Base-by-base conservation (phyloP, 2,113 vertebrate genomes). In the Chauna torquata region DNA sequence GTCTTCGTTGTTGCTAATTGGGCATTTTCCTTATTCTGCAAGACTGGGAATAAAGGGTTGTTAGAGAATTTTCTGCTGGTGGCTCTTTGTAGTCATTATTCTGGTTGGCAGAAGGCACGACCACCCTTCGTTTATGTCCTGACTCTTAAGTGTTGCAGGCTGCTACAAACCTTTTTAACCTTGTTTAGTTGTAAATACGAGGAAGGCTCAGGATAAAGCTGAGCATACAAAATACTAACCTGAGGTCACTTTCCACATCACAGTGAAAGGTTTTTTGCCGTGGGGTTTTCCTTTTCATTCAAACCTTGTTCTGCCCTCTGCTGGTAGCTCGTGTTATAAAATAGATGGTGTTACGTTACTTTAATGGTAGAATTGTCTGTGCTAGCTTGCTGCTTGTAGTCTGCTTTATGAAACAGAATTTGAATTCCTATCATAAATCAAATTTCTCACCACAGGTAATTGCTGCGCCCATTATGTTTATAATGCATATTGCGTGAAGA, bases 341-440 rank as follows among this genome's bases (percentile, higher is more conserved):
- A 14, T 3, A 8, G 54, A 12, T 27, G 11, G 10, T 1, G 2
- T 49, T 8, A 0, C 0, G 0, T 38, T n/a, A 0, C 16, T 61
- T 40, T 47, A 18, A 1, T 47, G 27, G 8, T 11, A 3, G 44
- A 32, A 23, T 11, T 66, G 5, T 32, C 30, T 28, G 32, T 17
- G 42, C 74, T 32, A 4, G 20, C n/a, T 42, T 68, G 62, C 71
- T 69, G 8, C 57, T 50, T 47, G 65, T 65, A 34, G 8, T 36
- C 47, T 68, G 68, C 59, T 83, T 24, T 77, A 32, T 40, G 28
- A 22, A 66, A 50, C 1, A 24, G 69, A n/a, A 16, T 66, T 71
- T 22, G 23, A 34, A 34, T 86, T 83, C 59, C 20, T 71, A 13
- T 55, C 66, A 4, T 38, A 71, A 57, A n/a, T 61, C 34, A 65